Percentiles rank a stretch among this genome's conserved stretches.
Evolutionary conservation across 37 sponge, comb jelly and placozoan genomes (phyloP).

Genomic region (Lycopodina hypogea): DNA sequence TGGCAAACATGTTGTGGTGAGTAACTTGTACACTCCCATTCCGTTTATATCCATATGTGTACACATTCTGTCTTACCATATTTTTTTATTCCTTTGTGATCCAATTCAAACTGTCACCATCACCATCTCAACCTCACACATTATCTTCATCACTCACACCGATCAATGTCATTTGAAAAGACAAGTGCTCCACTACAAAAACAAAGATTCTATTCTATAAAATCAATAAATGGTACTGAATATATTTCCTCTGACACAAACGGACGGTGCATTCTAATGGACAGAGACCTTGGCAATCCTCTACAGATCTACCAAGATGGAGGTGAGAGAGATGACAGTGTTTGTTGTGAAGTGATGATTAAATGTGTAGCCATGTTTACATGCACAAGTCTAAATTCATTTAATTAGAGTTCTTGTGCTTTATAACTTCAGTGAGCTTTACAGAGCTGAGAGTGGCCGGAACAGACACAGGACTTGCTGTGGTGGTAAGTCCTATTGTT

Average conservation of each 20-base stretch:
- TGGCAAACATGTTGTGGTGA: constrained; percentile 31
- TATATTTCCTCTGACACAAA: not conserved
- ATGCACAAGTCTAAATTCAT: not conserved
- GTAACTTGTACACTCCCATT: not conserved
- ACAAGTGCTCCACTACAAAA: constrained; percentile 31
- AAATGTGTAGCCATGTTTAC: not conserved
- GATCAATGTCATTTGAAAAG: too few relatives aligned
- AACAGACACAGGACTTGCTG: not conserved
- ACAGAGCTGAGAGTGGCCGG: not conserved
- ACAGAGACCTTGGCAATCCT: not conserved
- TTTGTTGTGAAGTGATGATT: too few relatives aligned
- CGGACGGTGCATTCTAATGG: constrained; percentile 26
- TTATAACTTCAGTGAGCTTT: not conserved
- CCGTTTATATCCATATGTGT: not conserved
- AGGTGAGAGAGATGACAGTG: too few relatives aligned
- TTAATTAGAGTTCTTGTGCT: not conserved
- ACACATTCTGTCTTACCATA: not conserved
- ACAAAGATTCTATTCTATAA: not conserved
- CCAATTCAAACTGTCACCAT: constrained; percentile 4
- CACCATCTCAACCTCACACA: too few relatives aligned
- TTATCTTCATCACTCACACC: too few relatives aligned
- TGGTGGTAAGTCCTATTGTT: not conserved
- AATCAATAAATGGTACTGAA: not conserved
- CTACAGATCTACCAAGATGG: constrained; percentile 5
- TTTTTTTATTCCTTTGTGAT: not conserved